Base-by-base conservation (phyloP, 2,797 vertebrate genomes). In the Bradypodion ventrale region DNA sequence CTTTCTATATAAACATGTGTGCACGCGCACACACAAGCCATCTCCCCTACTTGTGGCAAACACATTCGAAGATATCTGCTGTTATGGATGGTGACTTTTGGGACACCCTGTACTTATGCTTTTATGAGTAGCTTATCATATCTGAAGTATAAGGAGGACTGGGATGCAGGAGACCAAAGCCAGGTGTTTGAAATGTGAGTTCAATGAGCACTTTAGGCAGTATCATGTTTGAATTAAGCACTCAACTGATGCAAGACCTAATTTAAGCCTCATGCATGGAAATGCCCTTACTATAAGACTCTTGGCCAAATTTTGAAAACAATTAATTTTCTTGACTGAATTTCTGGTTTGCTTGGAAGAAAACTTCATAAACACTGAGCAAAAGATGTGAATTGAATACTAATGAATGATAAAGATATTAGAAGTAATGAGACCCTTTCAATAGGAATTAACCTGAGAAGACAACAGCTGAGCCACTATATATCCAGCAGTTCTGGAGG, bases 371-470 rank as follows among this genome's bases (percentile, higher is more conserved):
- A 84, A 70, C 12, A 23, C 16, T 70, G 40, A 77, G 40, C 29
- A 77, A 60, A 77, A 60, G 2, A 27, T 77, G 37, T 81, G 37
- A 72, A 59, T 29, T 37, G 65, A 70, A 83, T 83, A 83, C 8
- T 32, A 73, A 84, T 52, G 68, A 84, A 65, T 79, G 75, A 42
- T 46, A 78, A 84, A 40, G 32, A 65, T 79, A 27, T 63, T 63
- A 12, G 29, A 52, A 42, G 66, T 89, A 85, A 76, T 25, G 6
- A 49, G 49, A 68, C 21, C 70, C 19, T n/a, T 56, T 77, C 5
- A 29, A 72, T 66, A 73, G 3, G n/a, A 1, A 86, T 7, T 16
- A 70, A 49, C 19, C 16, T 70, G n/a, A 49, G 56, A 70, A 81
- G 15, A 40, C 52, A 77, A 56, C 75, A 89, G 69, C 29, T 29